Base-by-base conservation (phyloP, 2,888 invertebrate genomes). In the Arctia plantaginis region DNA sequence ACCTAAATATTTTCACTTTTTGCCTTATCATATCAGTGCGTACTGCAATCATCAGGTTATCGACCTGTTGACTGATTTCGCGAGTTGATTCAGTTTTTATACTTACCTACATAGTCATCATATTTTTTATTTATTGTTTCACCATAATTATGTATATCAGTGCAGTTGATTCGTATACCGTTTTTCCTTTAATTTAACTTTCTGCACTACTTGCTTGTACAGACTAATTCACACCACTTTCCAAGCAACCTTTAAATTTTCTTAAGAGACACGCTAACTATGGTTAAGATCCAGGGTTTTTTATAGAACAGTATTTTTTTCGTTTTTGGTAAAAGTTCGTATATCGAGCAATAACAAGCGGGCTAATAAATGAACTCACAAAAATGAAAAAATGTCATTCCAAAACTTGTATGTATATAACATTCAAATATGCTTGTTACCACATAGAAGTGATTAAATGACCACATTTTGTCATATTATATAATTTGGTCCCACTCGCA, bases 11-110 rank as follows among this genome's bases (percentile, higher is more conserved):
- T 71, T 44, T 20, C 27, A 44, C 44, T 62, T 76, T 41, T 47
- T 64, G 66, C 55, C 67, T 62, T 83, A 83, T 71, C 81, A 71
- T 84, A 83, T 81, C 83, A 75, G 64, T 66, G 3, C 66, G 77
- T 80, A 82, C 79, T 76, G 74, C 51, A 72, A 69, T 65, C 72
- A 64, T 71, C 72, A 77, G 82, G 84, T 82, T 82, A 77, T 80
- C 74, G 84, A 84, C 83, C 82, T 74, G 41, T 6, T 69, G 39
- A 75, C 74, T 79, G 81, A 76, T 83, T 82, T 71, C 27, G 68
- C 70, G 64, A 65, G 66, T 72, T 75, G 65, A 64, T 7, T 47
- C 41, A 27, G 30, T 23, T 47, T 33, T 35, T 13, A 39, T 39
- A 66, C 23, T 35, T n/a, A 1, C 65, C 20, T 35, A 23, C 8